phyloP scores from a whole-genome alignment of 2,797 vertebrate genomes.

The Lagorchestes hirsutus region DNA sequence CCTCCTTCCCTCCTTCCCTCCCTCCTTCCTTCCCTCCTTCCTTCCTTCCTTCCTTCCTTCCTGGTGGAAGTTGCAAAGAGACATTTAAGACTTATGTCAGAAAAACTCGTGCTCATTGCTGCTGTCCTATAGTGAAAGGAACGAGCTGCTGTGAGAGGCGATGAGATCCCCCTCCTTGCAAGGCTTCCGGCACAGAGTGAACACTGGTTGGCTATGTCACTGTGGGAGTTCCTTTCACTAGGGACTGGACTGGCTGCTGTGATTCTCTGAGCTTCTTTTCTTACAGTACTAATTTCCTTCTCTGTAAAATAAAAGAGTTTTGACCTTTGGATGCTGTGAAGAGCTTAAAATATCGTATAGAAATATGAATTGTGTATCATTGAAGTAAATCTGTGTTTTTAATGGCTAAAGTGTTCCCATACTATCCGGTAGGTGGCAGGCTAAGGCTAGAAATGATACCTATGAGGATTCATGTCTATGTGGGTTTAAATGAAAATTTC shows the following conservation, averaged over 20 bases:
- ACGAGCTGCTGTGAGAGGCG: not conserved
- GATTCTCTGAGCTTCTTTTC: not conserved
- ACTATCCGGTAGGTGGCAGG: conserved; percentile 78
- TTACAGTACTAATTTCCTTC: not conserved
- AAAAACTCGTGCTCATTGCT: not conserved
- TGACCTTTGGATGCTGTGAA: not conserved
- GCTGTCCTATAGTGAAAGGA: not conserved
- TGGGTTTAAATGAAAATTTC: not conserved
- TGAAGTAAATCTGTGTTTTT: rapidly evolving
- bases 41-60: not conserved
- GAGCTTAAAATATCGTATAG: not conserved
- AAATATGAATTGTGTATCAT: not conserved
- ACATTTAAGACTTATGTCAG: not conserved
- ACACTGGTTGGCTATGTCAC: not conserved
- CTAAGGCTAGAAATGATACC: conserved; percentile 23
- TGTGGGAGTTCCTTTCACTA: not conserved
- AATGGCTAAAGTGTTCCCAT: not conserved
- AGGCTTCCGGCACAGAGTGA: not conserved
- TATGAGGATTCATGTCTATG: rapidly evolving
- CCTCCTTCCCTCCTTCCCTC: too few relatives aligned
- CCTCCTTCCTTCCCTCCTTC: not conserved
- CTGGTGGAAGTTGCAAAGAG: not conserved
- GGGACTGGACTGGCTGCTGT: too few relatives aligned
- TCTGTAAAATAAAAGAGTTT: too few relatives aligned
- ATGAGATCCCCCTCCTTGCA: not conserved